phyloP scores from a whole-genome alignment of 2,113 vertebrate species.

The Nanorana parkeri region DNA sequence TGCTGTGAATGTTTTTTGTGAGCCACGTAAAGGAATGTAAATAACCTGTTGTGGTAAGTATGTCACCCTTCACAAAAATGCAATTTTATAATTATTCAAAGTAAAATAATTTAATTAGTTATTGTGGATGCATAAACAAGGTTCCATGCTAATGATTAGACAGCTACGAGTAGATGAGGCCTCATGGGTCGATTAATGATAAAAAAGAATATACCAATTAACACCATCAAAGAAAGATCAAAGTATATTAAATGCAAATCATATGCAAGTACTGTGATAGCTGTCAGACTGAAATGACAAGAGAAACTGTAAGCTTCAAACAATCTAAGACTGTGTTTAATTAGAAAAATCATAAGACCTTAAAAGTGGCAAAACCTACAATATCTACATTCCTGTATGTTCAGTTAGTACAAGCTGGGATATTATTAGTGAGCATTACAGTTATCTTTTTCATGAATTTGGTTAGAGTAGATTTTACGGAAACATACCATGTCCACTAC shows the following conservation, averaged over 20 bases:
- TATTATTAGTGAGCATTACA: background rate
- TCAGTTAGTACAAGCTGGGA: background rate
- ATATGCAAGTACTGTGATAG: conserved; percentile 48
- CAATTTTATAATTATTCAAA: background rate
- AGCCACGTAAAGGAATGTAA: background rate
- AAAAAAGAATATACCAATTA: conserved; percentile 52
- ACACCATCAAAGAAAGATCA: conserved; percentile 48
- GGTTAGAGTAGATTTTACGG: no score
- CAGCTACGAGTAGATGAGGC: conserved; percentile 39
- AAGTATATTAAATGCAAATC: conserved; percentile 53
- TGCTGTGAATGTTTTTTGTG: no score
- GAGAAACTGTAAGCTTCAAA: conserved; percentile 32
- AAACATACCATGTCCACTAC: no score
- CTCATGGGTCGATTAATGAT: conserved; percentile 41
- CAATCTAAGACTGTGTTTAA: conserved; percentile 20
- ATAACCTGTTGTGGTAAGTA: background rate
- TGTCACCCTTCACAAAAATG: background rate
- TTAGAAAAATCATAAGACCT: conserved; percentile 14
- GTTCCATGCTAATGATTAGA: conserved; percentile 21
- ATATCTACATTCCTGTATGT: conserved; percentile 8
- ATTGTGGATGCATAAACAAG: conserved; percentile 12
- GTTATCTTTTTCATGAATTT: no score
- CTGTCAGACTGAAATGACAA: conserved; percentile 50
- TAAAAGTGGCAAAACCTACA: background rate
- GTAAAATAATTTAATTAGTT: conserved; percentile 17